A percentile compares a stretch with the other conserved stretches of the same genome.
These are phyloP conservation scores for Thecophora atra DNA, from an alignment of 2,888 invertebrate genomes.

Conservation along the genomic window DNA sequence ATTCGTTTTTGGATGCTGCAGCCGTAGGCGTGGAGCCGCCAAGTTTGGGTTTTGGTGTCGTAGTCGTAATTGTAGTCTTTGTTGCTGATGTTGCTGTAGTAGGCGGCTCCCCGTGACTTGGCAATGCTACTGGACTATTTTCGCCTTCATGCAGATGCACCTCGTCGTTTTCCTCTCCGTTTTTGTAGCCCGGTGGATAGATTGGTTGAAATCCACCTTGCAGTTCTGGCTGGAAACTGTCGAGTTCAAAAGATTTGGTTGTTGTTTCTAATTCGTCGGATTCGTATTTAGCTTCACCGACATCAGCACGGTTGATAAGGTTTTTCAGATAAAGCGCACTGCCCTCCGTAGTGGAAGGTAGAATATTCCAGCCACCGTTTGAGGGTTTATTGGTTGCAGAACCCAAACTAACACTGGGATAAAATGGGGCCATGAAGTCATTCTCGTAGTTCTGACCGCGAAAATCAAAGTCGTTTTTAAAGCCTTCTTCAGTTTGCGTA, in stretches of 20 bases:
- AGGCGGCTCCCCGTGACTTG: slow-evolving; percentile 48
- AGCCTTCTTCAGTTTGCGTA: slow-evolving; percentile 58
- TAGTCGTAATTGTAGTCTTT: slow-evolving; percentile 5
- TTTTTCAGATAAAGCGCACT: slow-evolving; percentile 57
- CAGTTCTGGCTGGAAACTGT: slow-evolving; percentile 75
- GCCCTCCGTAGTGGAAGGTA: slow-evolving; percentile 61
- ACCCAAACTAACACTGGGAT: slow-evolving; percentile 73
- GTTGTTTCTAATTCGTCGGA: slow-evolving; percentile 56
- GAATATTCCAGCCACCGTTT: slow-evolving; percentile 74
- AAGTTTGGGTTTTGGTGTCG: slow-evolving; percentile 23
- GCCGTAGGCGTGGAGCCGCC: slow-evolving; percentile 18
- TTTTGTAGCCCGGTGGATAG: slow-evolving; percentile 67
- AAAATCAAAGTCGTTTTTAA: slow-evolving; percentile 60
- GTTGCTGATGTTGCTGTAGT: not conserved
- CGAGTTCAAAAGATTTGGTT: slow-evolving; percentile 71
- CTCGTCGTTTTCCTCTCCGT: slow-evolving; percentile 49
- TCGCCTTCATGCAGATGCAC: slow-evolving; percentile 40
- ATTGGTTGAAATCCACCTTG: slow-evolving; percentile 77
- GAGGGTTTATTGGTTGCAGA: slow-evolving; percentile 65
- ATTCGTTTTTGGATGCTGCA: slow-evolving; percentile 33
- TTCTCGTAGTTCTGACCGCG: slow-evolving; percentile 64
- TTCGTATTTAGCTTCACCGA: slow-evolving; percentile 40
- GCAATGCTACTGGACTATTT: slow-evolving; percentile 51
- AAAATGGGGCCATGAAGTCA: slow-evolving; percentile 76
- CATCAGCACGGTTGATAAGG: slow-evolving; percentile 62